A percentile compares a stretch with the other conserved stretches of the same genome.
Evolutionary conservation across 2,888 invertebrate species (phyloP).

Genomic region (Ceraclea dissimilis): DNA sequence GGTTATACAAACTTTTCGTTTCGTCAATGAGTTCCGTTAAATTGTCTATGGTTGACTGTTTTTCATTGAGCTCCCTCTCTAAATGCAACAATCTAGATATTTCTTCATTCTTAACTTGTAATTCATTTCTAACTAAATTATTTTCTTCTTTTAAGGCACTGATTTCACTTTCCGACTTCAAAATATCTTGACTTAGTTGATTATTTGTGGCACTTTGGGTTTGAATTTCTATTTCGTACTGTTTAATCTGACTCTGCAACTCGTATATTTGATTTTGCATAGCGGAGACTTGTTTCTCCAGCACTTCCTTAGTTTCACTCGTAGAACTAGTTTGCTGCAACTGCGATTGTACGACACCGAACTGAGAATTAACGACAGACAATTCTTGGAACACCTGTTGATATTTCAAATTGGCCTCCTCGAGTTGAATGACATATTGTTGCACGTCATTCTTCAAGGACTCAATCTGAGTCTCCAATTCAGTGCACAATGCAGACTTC

Average conservation of each 20-base stretch:
- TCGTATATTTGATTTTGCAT: constrained; percentile 24
- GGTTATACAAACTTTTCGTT: constrained; percentile 36
- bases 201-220: constrained; percentile 5
- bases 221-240: constrained; percentile 4
- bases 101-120: constrained; percentile 30
- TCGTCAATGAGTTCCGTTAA: constrained; percentile 35
- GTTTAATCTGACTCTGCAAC: constrained; percentile 4
- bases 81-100: constrained; percentile 36
- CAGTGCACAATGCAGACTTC: constrained; percentile 56
- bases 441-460: constrained; percentile 27
- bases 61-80: constrained; percentile 35
- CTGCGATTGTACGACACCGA: constrained; percentile 15
- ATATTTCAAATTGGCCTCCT: constrained; percentile 9
- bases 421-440: constrained; percentile 10
- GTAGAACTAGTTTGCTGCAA: constrained; percentile 13
- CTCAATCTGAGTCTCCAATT: constrained; percentile 51
- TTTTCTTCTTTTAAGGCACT: constrained; percentile 31
- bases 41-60: constrained; percentile 37
- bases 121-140: constrained; percentile 34
- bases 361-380: constrained; percentile 10
- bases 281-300: constrained; percentile 24
- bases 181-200: constrained; percentile 6
- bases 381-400: constrained; percentile 12
- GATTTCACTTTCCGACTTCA: constrained; percentile 3
- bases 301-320: constrained; percentile 12